Evolutionary conservation across 2,797 vertebrate species (phyloP).

Genomic region (Coilia nasus): DNA sequence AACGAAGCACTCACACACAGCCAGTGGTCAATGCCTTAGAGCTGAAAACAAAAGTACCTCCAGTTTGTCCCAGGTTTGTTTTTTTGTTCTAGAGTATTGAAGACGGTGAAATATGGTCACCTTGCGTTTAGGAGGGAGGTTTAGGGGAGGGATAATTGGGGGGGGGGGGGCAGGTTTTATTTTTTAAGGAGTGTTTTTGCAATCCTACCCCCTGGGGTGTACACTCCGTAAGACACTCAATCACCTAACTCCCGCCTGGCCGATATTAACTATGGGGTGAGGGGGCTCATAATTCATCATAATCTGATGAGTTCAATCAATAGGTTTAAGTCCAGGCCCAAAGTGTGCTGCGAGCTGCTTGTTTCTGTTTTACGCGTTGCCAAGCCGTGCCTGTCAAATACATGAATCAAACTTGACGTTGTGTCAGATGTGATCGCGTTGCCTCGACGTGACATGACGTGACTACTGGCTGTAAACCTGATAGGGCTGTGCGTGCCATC

Average conservation of each 20-base stretch:
- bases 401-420: neutral
- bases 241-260: neutral
- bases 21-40: neutral
- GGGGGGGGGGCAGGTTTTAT: neutral
- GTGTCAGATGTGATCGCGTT: neutral
- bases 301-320: conserved; percentile 16
- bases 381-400: neutral
- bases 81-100: neutral
- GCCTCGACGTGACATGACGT: neutral
- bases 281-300: neutral
- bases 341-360: neutral
- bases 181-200: conserved; percentile 16
- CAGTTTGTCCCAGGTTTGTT: neutral
- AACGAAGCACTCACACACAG: neutral
- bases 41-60: neutral
- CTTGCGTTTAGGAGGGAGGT: conserved; percentile 9
- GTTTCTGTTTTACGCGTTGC: neutral
- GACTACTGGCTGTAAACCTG: neutral
- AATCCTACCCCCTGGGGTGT: conserved; percentile 6
- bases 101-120: conserved; percentile 8
- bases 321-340: neutral
- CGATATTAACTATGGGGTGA: neutral
- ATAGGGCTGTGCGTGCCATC: conserved; percentile 12
- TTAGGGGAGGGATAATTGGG: neutral
- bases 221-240: neutral